Conservation (phyloP, 2,113 vertebrate genomes). For the Carollia perspicillata region DNA sequence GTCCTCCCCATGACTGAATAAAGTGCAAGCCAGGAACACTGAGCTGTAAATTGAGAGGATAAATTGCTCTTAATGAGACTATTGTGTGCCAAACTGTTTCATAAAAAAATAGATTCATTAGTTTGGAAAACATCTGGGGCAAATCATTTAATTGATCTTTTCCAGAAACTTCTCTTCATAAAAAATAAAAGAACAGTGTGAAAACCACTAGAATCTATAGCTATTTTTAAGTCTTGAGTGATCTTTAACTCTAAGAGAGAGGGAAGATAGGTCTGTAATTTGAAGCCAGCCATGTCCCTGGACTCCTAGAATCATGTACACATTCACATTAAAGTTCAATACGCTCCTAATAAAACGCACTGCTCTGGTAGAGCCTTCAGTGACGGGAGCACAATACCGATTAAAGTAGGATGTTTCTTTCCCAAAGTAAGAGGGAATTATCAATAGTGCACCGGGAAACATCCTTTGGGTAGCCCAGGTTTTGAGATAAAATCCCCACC, state of each 20-base stretch:
- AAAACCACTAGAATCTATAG: neutral
- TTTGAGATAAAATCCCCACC: neutral
- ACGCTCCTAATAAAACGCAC: neutral
- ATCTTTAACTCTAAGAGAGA: neutral
- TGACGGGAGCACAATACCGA: neutral
- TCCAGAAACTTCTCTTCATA: neutral
- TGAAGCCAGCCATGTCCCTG: neutral
- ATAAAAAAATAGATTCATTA: neutral
- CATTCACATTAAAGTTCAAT: neutral
- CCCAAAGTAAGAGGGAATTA: neutral
- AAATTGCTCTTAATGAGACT: neutral
- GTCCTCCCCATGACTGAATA: neutral
- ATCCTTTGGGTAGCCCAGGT: neutral
- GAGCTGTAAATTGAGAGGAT: neutral
- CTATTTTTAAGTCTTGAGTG: constrained; percentile 1
- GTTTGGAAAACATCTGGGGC: constrained; percentile 8
- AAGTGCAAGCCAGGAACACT: neutral
- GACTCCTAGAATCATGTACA: neutral
- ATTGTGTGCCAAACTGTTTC: neutral
- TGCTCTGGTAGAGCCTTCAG: neutral
- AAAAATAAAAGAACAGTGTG: neutral
- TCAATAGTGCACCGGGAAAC: neutral
- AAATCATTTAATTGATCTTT: constrained; percentile 22
- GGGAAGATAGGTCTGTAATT: neutral
- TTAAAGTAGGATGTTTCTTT: neutral